Evolutionary conservation across 2,113 vertebrate genomes (phyloP).

Genomic region (Spizaetus ornatus): DNA sequence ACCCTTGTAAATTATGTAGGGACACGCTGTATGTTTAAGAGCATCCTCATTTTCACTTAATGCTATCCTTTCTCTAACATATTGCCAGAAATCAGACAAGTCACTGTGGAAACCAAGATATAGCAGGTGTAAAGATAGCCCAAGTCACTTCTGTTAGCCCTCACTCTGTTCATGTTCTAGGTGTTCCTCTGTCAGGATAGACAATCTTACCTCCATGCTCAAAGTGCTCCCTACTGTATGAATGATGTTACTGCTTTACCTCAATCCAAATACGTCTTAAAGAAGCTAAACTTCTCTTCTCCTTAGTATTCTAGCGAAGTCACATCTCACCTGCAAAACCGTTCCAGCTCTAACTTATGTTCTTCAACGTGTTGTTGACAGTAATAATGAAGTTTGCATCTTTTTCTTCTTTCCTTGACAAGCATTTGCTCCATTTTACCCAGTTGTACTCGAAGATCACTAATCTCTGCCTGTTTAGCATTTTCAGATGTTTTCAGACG

Average conservation of each 20-base stretch:
- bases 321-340: conserved; percentile 66
- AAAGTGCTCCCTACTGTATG: neutral
- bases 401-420: conserved; percentile 33
- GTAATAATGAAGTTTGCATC: conserved; percentile 44
- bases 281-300: neutral
- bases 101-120: neutral
- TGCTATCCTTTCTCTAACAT: neutral
- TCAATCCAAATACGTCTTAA: neutral
- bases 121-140: neutral
- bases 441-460: conserved; percentile 70
- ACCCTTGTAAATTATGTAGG: neutral
- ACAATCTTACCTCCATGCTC: neutral
- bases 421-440: conserved; percentile 67
- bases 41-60: neutral
- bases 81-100: neutral
- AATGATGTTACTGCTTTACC: neutral
- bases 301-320: neutral
- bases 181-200: neutral
- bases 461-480: conserved; percentile 69
- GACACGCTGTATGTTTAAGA: neutral
- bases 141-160: neutral
- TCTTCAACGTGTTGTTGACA: conserved; percentile 49
- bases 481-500: conserved; percentile 59
- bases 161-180: neutral
- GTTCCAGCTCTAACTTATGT: conserved; percentile 68